Evolutionary conservation across 2,113 vertebrate species (phyloP).

Genomic region (Grammomys surdaster): DNA sequence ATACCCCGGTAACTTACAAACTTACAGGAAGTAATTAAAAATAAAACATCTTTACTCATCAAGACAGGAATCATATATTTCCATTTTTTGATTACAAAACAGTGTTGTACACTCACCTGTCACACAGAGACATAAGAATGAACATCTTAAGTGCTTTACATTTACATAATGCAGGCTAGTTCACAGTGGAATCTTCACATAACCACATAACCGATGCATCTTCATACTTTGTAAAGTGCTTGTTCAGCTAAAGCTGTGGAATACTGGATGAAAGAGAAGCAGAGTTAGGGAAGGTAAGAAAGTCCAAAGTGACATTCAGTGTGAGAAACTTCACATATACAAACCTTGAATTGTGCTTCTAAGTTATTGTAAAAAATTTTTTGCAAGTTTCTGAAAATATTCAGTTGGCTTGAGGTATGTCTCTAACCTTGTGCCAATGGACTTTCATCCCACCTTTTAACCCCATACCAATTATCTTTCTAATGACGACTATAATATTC

Average conservation of each 20-base stretch:
- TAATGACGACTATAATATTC: slow-evolving; percentile 6
- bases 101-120: slow-evolving; percentile 45
- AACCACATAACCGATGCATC: slow-evolving; percentile 29
- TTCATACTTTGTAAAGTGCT: slow-evolving; percentile 62
- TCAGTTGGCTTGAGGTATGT: slow-evolving; percentile 14
- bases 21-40: slow-evolving; percentile 38
- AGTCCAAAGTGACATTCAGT: not conserved
- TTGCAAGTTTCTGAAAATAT: slow-evolving; percentile 60
- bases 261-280: not conserved
- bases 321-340: slow-evolving; percentile 33
- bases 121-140: slow-evolving; percentile 71
- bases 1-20: not conserved
- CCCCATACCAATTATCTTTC: not conserved
- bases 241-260: slow-evolving; percentile 70
- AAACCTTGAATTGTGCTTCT: slow-evolving; percentile 42
- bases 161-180: slow-evolving; percentile 56
- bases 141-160: slow-evolving; percentile 77
- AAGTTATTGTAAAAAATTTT: slow-evolving; percentile 36
- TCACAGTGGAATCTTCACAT: slow-evolving; percentile 72
- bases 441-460: not conserved
- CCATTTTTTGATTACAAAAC: slow-evolving; percentile 83
- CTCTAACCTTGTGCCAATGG: not conserved
- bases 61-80: slow-evolving; percentile 83
- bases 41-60: slow-evolving; percentile 40
- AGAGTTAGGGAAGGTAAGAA: not conserved